A percentile compares a stretch with the other conserved stretches of the same genome.
These are phyloP conservation scores for Malurus splendens DNA, from an alignment of 2,797 vertebrate genomes.

Conservation along the genomic window DNA sequence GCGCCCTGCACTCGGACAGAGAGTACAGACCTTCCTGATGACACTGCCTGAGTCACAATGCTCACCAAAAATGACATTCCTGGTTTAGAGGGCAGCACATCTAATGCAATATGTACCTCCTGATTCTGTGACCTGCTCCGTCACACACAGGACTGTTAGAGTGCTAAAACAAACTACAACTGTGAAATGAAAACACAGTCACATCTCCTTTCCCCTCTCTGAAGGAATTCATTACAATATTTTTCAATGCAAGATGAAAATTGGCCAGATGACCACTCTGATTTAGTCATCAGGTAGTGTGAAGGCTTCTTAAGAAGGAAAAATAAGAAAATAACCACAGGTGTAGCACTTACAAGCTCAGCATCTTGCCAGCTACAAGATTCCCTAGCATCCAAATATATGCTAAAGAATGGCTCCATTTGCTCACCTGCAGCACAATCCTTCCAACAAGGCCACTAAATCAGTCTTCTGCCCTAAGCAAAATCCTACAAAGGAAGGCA, in stretches of 20 bases:
- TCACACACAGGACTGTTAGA: not conserved
- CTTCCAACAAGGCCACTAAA: not conserved
- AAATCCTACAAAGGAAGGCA: not conserved
- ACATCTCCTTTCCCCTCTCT: not conserved
- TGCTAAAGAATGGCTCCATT: not conserved
- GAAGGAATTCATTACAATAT: not conserved
- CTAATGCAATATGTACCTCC: not conserved
- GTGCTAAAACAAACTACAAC: not conserved
- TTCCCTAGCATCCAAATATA: not conserved
- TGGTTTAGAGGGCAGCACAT: not conserved
- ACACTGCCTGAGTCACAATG: not conserved
- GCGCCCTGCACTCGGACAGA: not conserved
- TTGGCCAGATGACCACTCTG: not conserved
- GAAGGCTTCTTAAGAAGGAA: not conserved
- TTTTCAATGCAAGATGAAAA: not conserved
- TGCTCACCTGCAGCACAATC: not conserved
- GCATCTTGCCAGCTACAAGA: not conserved
- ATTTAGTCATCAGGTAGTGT: not conserved
- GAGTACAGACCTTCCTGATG: not conserved
- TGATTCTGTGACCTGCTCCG: not conserved
- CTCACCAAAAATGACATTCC: not conserved
- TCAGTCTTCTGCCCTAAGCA: not conserved
- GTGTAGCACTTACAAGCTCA: not conserved
- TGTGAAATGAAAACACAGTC: not conserved
- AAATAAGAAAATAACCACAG: not conserved